phyloP scores from a whole-genome alignment of 1,140 invertebrate genomes.

The Araneus ventricosus region DNA sequence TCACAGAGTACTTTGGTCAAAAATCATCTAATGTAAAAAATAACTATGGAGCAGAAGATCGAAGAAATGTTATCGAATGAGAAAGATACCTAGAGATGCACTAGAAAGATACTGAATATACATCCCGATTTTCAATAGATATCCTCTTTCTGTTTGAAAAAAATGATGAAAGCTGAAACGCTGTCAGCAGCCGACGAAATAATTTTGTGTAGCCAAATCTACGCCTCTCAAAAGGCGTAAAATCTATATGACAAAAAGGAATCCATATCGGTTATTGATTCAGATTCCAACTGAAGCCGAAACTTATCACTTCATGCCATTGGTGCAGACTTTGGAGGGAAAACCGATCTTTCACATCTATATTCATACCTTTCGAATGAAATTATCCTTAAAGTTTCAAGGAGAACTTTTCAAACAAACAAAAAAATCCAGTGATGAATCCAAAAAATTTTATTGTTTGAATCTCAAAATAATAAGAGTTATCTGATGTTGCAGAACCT shows the following conservation, averaged over 20 bases:
- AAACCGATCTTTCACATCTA: too few relatives aligned
- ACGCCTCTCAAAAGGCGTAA: not conserved
- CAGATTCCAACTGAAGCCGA: not conserved
- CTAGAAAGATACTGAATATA: not conserved
- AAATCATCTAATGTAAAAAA: not conserved
- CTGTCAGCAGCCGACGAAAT: not conserved
- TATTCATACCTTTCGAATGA: too few relatives aligned
- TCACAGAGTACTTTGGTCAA: not conserved
- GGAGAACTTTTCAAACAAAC: too few relatives aligned
- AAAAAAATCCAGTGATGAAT: too few relatives aligned
- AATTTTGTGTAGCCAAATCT: not conserved
- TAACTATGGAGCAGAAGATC: not conserved
- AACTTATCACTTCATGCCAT: not conserved
- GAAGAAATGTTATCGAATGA: not conserved
- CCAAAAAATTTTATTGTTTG: too few relatives aligned
- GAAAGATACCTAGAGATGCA: not conserved
- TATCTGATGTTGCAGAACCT: too few relatives aligned
- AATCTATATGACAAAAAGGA: not conserved
- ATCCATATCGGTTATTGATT: constrained; percentile 16
- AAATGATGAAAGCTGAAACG: not conserved
- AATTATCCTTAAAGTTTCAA: too few relatives aligned
- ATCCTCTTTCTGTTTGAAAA: not conserved
- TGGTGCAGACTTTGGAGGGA: too few relatives aligned
- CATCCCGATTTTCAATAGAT: not conserved
- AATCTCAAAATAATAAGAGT: too few relatives aligned